Base-by-base conservation (phyloP, 2,797 vertebrate genomes). In the Phataginus tricuspis region DNA sequence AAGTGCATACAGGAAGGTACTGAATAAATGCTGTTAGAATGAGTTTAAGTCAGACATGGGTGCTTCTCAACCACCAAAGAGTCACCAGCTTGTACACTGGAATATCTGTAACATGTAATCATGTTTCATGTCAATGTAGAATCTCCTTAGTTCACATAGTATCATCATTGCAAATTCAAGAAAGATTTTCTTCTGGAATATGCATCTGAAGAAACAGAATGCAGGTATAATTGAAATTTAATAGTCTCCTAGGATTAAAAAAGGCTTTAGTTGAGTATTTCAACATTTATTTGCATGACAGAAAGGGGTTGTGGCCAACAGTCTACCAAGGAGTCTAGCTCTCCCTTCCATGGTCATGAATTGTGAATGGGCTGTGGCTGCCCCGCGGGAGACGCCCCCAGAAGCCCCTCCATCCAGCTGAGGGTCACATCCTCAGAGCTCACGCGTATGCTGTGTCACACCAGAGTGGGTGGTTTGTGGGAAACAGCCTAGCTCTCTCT, bases 341-440 rank as follows among this genome's bases (percentile, higher is more conserved):
- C 21, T 15, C 78, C 37, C 12, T 49, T 45, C 27, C 29, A 10
- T 3, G 4, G 23, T 29, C n/a, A 55, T 23, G 15, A 21, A 13
- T 5, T 34, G 12, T 61, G 21, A 42, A 6, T 23, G 15, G 71
- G 7, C 3, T 11, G 29, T 1, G 18, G n/a, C 23, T 75, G 4
- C 18, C 13, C 19, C 7, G 7, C 6, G 23, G 11, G 59, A 57
- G 18, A 42, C 0, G 7, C 0, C 12, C 9, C 14, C 4, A 27
- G 10, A 45, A 45, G 10, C 59, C 39, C 18, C 18, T 72, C 13
- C 13, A 9, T 15, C 51, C 11, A 21, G 37, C 7, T 53, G 23
- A 55, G 34, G 10, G 5, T n/a, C 55, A 21, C 37, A 31, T 57
- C 68, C 37, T 19, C 29, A 5, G 1, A 64, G 59, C 31, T 61